These are phyloP conservation scores for Pasiphila rectangulata DNA, from an alignment of 2,888 invertebrate genomes.

Conservation along the genomic window DNA sequence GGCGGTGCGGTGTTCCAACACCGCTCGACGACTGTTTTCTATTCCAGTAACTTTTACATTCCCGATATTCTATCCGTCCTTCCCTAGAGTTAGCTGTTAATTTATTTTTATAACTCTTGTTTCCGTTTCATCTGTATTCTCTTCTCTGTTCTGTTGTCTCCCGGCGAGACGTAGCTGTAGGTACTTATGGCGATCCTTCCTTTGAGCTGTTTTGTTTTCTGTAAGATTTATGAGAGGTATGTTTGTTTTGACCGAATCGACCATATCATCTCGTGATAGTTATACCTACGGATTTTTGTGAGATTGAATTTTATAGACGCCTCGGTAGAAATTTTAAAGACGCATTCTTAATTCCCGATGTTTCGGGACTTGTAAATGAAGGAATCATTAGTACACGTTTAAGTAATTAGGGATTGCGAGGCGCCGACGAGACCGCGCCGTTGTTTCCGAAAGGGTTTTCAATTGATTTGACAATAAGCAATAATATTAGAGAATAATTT, in stretches of 20 bases:
- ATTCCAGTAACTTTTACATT: constrained; percentile 34
- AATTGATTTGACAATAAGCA: constrained; percentile 78
- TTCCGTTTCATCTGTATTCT: constrained; percentile 22
- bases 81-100: constrained; percentile 46
- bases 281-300: constrained; percentile 42
- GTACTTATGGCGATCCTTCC: constrained; percentile 50
- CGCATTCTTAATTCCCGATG: constrained; percentile 30
- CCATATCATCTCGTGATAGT: constrained; percentile 63
- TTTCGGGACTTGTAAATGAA: constrained; percentile 44
- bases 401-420: constrained; percentile 58
- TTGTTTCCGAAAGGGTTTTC: constrained; percentile 50
- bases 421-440: constrained; percentile 24
- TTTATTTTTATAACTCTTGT: constrained; percentile 42
- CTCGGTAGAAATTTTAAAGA: constrained; percentile 7
- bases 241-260: constrained; percentile 45
- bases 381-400: constrained; percentile 60
- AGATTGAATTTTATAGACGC: constrained; percentile 44
- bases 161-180: constrained; percentile 52
- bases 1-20: not conserved
- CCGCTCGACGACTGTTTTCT: constrained; percentile 5
- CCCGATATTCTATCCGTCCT: constrained; percentile 51
- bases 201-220: constrained; percentile 33
- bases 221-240: constrained; percentile 31
- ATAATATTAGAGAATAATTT: constrained; percentile 70
- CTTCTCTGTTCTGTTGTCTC: constrained; percentile 34